A percentile compares a stretch with the other conserved stretches of the same genome.
Evolutionary conservation across 2,797 vertebrate genomes (phyloP).

Genomic region (Sebastiscus tertius): DNA sequence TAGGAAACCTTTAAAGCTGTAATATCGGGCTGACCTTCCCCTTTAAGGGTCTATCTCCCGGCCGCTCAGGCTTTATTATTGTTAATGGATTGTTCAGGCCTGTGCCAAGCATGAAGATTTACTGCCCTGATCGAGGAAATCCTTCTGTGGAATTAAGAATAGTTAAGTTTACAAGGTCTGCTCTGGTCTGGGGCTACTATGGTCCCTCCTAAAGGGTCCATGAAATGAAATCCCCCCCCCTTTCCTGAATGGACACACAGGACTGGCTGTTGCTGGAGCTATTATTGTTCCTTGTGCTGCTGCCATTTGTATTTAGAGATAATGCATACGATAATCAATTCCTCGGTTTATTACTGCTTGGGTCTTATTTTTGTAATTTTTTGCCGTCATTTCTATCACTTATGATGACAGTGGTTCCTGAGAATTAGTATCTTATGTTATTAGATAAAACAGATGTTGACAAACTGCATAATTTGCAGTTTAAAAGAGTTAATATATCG

Average conservation of each 20-base stretch:
- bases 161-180: slow-evolving; percentile 63
- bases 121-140: slow-evolving; percentile 61
- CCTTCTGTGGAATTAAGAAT: slow-evolving; percentile 63
- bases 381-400: background rate
- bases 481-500: no score
- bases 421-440: no score
- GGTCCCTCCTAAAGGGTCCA: slow-evolving; percentile 16
- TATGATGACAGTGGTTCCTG: background rate
- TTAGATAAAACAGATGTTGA: no score
- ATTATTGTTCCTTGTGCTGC: background rate
- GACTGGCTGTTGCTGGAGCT: background rate
- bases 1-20: slow-evolving; percentile 80
- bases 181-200: slow-evolving; percentile 30
- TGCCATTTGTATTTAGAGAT: background rate
- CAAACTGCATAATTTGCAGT: no score
- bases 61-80: slow-evolving; percentile 72
- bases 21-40: slow-evolving; percentile 79
- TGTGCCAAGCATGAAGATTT: slow-evolving; percentile 71
- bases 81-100: slow-evolving; percentile 76
- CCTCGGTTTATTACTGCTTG: background rate
- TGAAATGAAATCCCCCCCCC: slow-evolving; percentile 22
- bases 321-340: background rate
- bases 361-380: background rate
- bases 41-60: slow-evolving; percentile 75
- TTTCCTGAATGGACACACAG: background rate